These are phyloP conservation scores for Leucophora obtusa DNA, from an alignment of 2,888 invertebrate genomes.

Conservation along the genomic window DNA sequence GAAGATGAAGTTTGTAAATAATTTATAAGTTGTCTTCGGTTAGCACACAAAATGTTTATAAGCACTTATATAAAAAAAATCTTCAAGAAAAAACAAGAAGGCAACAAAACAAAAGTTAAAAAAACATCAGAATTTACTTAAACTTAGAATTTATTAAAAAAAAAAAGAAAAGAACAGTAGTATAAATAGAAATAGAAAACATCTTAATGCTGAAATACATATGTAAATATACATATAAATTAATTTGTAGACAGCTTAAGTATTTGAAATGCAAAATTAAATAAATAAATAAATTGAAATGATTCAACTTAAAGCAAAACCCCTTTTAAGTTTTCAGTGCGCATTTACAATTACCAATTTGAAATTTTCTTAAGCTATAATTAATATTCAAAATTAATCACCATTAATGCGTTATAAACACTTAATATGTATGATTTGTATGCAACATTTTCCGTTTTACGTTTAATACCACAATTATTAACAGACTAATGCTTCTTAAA, in stretches of 20 bases:
- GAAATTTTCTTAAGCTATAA: conserved; percentile 14
- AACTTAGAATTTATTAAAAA: not conserved
- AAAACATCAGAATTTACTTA: conserved; percentile 16
- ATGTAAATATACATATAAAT: conserved; percentile 1
- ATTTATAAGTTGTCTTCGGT: conserved; percentile 27
- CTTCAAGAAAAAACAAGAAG: not conserved
- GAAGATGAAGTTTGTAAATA: conserved; percentile 18
- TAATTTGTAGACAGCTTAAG: not conserved
- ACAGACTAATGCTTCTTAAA: conserved; percentile 11
- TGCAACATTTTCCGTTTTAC: conserved; percentile 16
- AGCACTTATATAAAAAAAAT: not conserved
- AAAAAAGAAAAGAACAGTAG: not conserved
- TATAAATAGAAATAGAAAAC: not conserved
- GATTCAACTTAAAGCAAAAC: too few relatives aligned
- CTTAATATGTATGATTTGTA: conserved; percentile 39
- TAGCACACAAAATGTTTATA: conserved; percentile 14
- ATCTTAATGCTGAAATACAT: not conserved
- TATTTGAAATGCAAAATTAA: not conserved
- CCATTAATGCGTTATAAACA: conserved; percentile 38
- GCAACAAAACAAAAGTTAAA: not conserved
- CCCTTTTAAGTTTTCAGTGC: too few relatives aligned
- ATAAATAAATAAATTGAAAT: not conserved
- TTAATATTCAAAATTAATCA: conserved; percentile 35
- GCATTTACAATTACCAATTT: not conserved
- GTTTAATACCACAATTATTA: conserved; percentile 34